These are phyloP conservation scores for Emys orbicularis DNA, from an alignment of 2,797 vertebrate genomes.

Conservation along the genomic window DNA sequence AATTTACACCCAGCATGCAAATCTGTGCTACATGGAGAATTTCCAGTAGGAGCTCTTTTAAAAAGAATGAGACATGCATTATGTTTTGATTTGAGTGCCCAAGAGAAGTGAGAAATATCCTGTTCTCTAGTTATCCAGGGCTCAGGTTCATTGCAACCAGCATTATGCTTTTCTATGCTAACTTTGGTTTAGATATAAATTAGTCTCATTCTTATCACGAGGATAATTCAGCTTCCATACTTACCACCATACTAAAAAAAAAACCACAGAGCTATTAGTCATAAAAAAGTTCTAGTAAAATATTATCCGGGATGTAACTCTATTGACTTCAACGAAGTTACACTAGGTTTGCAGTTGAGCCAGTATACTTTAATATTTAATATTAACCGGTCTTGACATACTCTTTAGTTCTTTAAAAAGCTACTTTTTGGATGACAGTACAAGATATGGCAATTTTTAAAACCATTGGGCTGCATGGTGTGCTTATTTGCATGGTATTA, in stretches of 20 bases:
- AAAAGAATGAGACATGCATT: background rate
- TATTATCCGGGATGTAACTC: accelerated
- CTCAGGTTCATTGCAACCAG: background rate
- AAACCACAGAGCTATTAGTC: background rate
- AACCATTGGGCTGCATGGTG: background rate
- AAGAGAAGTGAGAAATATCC: background rate
- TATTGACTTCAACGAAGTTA: background rate
- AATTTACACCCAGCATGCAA: constrained; percentile 64
- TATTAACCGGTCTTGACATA: background rate
- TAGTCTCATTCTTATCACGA: background rate
- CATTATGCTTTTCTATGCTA: background rate
- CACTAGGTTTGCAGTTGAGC: background rate
- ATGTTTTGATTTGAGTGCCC: background rate
- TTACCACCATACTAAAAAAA: background rate
- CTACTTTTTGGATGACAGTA: background rate
- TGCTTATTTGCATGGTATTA: background rate
- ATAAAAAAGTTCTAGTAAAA: background rate
- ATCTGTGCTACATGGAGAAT: constrained; percentile 39
- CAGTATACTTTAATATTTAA: background rate
- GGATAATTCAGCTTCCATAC: constrained; percentile 17
- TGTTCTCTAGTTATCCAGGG: background rate
- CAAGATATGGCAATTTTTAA: background rate
- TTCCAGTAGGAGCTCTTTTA: background rate
- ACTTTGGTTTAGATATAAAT: background rate
- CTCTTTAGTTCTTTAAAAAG: background rate